phyloP scores from a whole-genome alignment of 1,140 invertebrate genomes.

The Thrips palmi region DNA sequence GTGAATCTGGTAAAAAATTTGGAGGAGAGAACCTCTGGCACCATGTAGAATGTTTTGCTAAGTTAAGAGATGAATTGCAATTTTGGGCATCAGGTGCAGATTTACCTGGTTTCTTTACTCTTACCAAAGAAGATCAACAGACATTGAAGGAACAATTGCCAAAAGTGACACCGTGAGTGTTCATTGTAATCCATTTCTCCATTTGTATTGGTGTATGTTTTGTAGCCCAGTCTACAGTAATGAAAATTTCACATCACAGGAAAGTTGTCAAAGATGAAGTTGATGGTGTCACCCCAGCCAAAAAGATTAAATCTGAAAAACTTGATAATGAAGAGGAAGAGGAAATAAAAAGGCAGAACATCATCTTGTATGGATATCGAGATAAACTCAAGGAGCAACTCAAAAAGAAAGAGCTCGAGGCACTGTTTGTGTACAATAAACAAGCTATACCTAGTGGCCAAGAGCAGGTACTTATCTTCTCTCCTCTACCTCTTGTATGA shows the following conservation, averaged over 20 bases:
- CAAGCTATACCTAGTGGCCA: constrained; percentile 43
- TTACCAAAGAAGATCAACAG: constrained; percentile 57
- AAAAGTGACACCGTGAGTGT: constrained; percentile 24
- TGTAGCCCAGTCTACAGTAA: not conserved
- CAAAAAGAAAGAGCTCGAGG: constrained; percentile 34
- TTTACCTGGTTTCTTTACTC: constrained; percentile 50
- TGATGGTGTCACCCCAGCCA: constrained; percentile 31
- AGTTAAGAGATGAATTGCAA: constrained; percentile 50
- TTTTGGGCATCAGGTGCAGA: constrained; percentile 51
- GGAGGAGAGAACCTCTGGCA: constrained; percentile 73
- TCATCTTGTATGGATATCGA: constrained; percentile 51
- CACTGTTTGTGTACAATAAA: constrained; percentile 50
- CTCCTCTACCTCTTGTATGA: constrained; percentile 4
- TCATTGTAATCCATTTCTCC: constrained; percentile 6
- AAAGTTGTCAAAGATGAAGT: constrained; percentile 29
- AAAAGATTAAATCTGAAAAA: constrained; percentile 48
- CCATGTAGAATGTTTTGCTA: constrained; percentile 82
- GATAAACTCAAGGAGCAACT: constrained; percentile 33
- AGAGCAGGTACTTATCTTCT: constrained; percentile 32
- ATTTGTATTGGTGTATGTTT: constrained; percentile 5
- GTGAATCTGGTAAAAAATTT: constrained; percentile 55
- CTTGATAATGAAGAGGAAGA: constrained; percentile 29
- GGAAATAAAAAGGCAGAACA: constrained; percentile 53
- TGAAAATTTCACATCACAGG: not conserved
- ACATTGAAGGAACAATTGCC: constrained; percentile 46